Evolutionary conservation across 30 jellyfish, hydroid and myxozoan genomes (phyloP), one percentile per base, ranked within the genome.

Genomic region (Pelagia noctiluca): DNA sequence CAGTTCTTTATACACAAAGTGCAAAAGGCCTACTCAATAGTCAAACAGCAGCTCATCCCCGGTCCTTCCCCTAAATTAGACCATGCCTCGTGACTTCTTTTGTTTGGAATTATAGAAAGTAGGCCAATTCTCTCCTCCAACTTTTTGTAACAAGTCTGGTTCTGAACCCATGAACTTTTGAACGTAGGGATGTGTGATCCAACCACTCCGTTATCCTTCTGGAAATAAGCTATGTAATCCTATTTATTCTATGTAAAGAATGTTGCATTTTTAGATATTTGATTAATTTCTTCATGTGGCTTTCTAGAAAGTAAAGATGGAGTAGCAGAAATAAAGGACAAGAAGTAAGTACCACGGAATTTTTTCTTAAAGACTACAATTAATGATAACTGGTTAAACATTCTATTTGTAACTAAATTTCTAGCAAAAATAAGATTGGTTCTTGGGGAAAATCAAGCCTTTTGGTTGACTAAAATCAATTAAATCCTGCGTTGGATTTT

Each of bases 271-370:
- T 16, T n/a, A 42, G 16, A 42, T 42, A 16, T 42, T 42, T 42
- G 57, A 42, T 5, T 16, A 42, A 42, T 42, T 8, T 42, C 57
- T 42, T 42, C 57, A 42, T 42, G 16, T 52, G n/a, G n/a, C n/a
- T 19, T 52, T 52, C 30, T 19, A 52, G 68, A 52, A 3, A 52
- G 68, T 52, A 52, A 52, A 52, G 68, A 52, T 52, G 68, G 68
- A 52, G 26, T 52, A 3, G 68, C 21, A 30, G 68, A 52, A 10
- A 52, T 52, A 52, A 19, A 3, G 16, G 68, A 52, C 4, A 19
- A 52, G 26, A 52, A 19, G 68, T 52, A 52, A 52, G 28, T n/a
- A n/a, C n/a, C n/a, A n/a, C n/a, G n/a, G n/a, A n/a, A n/a, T n/a
- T n/a, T n/a, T n/a, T n/a, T n/a, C n/a, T n/a, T n/a, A n/a, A n/a